Percentiles rank a stretch among this genome's conserved stretches.
Evolutionary conservation across 2,888 invertebrate genomes (phyloP).

Genomic region (Dicranocentrus wangi): DNA sequence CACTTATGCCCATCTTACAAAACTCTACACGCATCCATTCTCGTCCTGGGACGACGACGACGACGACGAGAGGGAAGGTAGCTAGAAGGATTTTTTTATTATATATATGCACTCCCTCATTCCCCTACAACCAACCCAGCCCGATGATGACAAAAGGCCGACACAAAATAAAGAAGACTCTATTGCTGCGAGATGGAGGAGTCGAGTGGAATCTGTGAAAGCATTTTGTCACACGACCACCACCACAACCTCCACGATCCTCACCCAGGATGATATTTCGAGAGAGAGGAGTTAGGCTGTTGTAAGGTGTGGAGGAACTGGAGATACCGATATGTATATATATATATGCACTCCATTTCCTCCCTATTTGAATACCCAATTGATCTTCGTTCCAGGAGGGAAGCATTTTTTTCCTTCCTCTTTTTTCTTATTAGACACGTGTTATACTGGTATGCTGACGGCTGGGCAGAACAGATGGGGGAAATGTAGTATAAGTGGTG

Average conservation of each 20-base stretch:
- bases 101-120: conserved; percentile 34
- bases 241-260: neutral
- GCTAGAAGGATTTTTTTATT: neutral
- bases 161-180: neutral
- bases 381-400: conserved; percentile 39
- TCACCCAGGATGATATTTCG: neutral
- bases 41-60: conserved; percentile 47
- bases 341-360: conserved; percentile 33
- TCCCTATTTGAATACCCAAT: conserved; percentile 35
- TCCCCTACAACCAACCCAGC: too few relatives aligned
- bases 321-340: too few relatives aligned
- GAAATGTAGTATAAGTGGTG: conserved; percentile 27
- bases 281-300: too few relatives aligned
- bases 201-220: neutral
- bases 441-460: conserved; percentile 38
- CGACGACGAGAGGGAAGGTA: neutral
- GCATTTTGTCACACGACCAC: conserved; percentile 30
- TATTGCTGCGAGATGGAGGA: neutral
- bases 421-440: conserved; percentile 53
- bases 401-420: conserved; percentile 1
- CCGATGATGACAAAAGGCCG: conserved; percentile 20
- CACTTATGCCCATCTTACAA: conserved; percentile 41
- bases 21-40: conserved; percentile 40
- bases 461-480: conserved; percentile 11
- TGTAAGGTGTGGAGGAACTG: too few relatives aligned